Evolutionary conservation across 2,797 vertebrate genomes (phyloP).

Genomic region (Podarcis siculus): DNA sequence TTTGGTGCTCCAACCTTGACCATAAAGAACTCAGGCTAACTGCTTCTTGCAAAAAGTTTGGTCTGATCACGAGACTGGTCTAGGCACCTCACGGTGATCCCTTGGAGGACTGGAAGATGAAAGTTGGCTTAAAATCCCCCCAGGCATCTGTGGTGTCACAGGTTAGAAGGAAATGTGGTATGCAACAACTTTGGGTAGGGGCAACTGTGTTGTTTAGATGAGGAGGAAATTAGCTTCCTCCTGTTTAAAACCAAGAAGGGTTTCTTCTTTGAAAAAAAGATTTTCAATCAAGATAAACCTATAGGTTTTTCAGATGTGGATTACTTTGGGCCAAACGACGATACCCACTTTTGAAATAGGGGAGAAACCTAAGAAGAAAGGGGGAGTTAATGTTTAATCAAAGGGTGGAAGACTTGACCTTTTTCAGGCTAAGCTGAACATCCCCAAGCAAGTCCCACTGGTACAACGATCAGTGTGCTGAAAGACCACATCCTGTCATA

Average conservation of each 20-base stretch:
- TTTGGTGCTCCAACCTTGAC: too few species aligned
- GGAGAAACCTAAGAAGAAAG: constrained; percentile 77
- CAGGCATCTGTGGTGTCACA: neutral
- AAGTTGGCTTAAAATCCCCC: neutral
- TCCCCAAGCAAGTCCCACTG: neutral
- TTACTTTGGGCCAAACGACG: constrained; percentile 58
- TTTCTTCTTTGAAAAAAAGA: constrained; percentile 51
- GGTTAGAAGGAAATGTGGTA: neutral
- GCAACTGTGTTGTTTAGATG: constrained; percentile 37
- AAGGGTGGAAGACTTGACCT: constrained; percentile 71
- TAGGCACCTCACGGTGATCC: neutral
- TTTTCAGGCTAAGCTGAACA: constrained; percentile 56
- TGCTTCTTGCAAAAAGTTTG: neutral
- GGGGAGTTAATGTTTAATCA: constrained; percentile 82
- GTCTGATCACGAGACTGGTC: neutral
- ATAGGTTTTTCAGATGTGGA: constrained; percentile 73
- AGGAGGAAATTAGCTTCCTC: constrained; percentile 67
- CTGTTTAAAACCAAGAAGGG: constrained; percentile 60
- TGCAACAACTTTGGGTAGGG: constrained; percentile 17
- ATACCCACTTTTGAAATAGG: constrained; percentile 62
- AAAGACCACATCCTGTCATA: too few species aligned
- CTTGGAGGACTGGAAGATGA: neutral
- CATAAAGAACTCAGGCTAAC: neutral
- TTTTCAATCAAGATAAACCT: constrained; percentile 82
- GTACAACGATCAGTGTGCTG: neutral